phyloP scores from a whole-genome alignment of 2,888 invertebrate genomes.

The Oxystoma pomonae region DNA sequence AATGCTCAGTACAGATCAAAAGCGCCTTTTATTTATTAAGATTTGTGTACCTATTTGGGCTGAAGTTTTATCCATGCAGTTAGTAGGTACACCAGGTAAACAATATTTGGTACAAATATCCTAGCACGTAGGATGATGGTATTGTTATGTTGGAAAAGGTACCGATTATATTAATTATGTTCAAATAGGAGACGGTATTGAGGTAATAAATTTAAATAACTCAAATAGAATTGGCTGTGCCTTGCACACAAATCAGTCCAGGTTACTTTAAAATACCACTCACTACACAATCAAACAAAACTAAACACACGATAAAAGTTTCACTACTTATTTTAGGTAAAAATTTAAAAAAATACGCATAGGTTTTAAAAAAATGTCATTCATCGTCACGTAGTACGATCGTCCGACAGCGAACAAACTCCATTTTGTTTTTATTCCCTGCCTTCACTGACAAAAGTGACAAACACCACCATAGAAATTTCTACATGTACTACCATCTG shows the following conservation, averaged over 20 bases:
- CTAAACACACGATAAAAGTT: not conserved
- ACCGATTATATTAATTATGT: not conserved
- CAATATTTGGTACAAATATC: too few relatives aligned
- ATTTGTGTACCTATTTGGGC: too few relatives aligned
- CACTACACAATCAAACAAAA: not conserved
- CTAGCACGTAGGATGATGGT: too few relatives aligned
- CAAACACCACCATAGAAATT: too few relatives aligned
- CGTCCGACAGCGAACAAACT: not conserved
- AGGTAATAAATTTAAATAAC: not conserved
- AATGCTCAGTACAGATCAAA: too few relatives aligned
- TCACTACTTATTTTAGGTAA: not conserved
- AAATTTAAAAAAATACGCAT: slow-evolving; percentile 6
- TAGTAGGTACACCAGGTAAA: too few relatives aligned
- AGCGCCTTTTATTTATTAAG: too few relatives aligned
- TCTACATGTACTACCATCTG: too few relatives aligned
- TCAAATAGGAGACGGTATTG: not conserved
- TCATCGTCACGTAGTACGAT: slow-evolving; percentile 1
- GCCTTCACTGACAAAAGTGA: not conserved
- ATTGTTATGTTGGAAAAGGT: too few relatives aligned
- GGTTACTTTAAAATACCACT: not conserved
- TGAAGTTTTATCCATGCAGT: too few relatives aligned
- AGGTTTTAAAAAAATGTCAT: slow-evolving; percentile 3
- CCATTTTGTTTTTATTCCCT: slow-evolving; percentile 20
- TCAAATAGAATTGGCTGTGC: not conserved
- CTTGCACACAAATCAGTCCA: not conserved